Percentiles rank a stretch among this genome's conserved stretches.
Conservation (phyloP, 2,888 invertebrate species). For the Aethes cnicana region DNA sequence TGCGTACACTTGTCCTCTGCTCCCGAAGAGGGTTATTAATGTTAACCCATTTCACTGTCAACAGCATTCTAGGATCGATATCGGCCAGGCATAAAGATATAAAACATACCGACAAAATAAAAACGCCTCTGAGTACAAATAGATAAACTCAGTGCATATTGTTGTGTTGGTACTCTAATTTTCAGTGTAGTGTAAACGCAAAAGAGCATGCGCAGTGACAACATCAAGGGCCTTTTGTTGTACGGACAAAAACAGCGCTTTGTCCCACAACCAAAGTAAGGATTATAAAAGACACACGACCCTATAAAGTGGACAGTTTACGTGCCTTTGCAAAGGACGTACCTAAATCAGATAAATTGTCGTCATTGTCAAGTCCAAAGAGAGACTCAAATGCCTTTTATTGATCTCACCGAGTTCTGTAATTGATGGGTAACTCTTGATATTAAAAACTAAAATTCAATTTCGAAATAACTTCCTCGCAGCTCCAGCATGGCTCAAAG, state of each 20-base stretch:
- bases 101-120: conserved; percentile 70
- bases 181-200: conserved; percentile 79
- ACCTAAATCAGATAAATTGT: conserved; percentile 27
- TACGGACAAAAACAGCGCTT: conserved; percentile 65
- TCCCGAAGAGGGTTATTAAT: conserved; percentile 74
- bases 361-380: conserved; percentile 24
- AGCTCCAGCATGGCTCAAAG: too few relatives aligned
- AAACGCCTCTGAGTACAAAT: conserved; percentile 58
- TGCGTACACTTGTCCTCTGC: conserved; percentile 55
- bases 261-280: conserved; percentile 58
- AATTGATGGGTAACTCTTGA: conserved; percentile 23
- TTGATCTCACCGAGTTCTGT: conserved; percentile 21
- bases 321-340: conserved; percentile 29
- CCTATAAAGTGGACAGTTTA: conserved; percentile 63
- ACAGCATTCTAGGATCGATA: conserved; percentile 74
- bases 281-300: conserved; percentile 51
- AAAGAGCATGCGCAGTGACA: conserved; percentile 68
- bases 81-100: conserved; percentile 62
- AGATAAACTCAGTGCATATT: conserved; percentile 67
- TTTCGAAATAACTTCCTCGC: too few relatives aligned
- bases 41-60: conserved; percentile 80
- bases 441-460: background rate
- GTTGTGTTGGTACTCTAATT: conserved; percentile 73
- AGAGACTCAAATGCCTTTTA: conserved; percentile 13
- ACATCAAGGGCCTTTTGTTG: conserved; percentile 62